Evolutionary conservation across 1,140 invertebrate species (phyloP), one percentile per base, ranked within the genome.

Genomic region (Trichonephila inaurata): DNA sequence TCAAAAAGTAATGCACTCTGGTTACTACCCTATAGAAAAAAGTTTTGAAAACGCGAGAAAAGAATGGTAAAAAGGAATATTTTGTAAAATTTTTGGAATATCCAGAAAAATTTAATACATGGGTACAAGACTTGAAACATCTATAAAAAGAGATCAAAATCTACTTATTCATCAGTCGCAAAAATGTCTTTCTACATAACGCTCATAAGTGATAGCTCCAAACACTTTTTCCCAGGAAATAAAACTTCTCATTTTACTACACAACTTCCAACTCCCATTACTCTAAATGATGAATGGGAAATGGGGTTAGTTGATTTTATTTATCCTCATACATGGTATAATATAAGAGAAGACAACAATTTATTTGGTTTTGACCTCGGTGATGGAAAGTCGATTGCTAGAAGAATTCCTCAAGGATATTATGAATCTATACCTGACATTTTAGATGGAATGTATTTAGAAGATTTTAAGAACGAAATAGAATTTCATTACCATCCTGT

Each of bases 181-280:
- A 40, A 51, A 16, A n/a, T 83, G 24, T 51, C 33, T 28, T 40
- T 8, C 58, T n/a, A 64, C 24, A 64, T 6, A 10, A 51, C 51
- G n/a, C n/a, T n/a, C n/a, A n/a, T n/a, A n/a, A n/a, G n/a, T n/a
- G n/a, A n/a, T n/a, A n/a, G n/a, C n/a, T n/a, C n/a, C n/a, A n/a
- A n/a, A n/a, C n/a, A n/a, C n/a, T n/a, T n/a, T n/a, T 58, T 3
- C 58, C n/a, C n/a, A 61, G 1, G 61, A 16, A 64, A 88, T 88
- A 88, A 88, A n/a, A 88, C 66, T 4, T 88, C 86, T 28, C 61
- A 64, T 21, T 62, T 64, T 40, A 88, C 18, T 64, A 88, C 86
- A 5, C 86, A 64, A 0, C 58, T 88, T 14, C 86, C n/a, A 61
- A 33, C 21, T 24, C 3, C n/a, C n/a, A 88, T 88, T 12, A 64